These are phyloP conservation scores for Apteryx owenii DNA, from an alignment of 2,113 vertebrate species.

Conservation along the genomic window DNA sequence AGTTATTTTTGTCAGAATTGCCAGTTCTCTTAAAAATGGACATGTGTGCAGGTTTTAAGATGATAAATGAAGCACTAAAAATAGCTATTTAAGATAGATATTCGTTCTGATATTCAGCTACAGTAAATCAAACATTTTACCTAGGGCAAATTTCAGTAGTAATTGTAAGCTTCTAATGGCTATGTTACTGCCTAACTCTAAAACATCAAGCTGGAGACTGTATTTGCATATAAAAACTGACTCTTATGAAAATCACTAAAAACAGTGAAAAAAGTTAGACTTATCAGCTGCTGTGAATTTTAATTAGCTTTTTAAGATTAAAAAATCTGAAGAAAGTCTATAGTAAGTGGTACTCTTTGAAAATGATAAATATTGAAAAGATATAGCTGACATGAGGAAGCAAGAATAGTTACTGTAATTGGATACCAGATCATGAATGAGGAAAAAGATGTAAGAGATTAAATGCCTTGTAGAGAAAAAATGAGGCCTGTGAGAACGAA, in stretches of 20 bases:
- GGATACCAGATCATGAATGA: slow-evolving; percentile 54
- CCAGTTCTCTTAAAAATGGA: slow-evolving; percentile 10
- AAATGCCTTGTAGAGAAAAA: slow-evolving; percentile 41
- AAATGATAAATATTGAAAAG: slow-evolving; percentile 67
- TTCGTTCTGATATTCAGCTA: slow-evolving; percentile 40
- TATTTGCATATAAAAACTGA: slow-evolving; percentile 42
- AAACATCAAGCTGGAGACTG: slow-evolving; percentile 46
- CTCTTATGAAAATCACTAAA: slow-evolving; percentile 36
- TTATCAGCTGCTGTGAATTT: slow-evolving; percentile 50
- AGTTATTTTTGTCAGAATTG: slow-evolving; percentile 5
- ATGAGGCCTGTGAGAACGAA: slow-evolving; percentile 11
- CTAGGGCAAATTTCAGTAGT: slow-evolving; percentile 34
- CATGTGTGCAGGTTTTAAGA: neutral
- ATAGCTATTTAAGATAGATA: slow-evolving; percentile 33
- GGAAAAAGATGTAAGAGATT: slow-evolving; percentile 59
- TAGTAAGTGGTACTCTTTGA: neutral
- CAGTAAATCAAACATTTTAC: slow-evolving; percentile 52
- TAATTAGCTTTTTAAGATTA: slow-evolving; percentile 55
- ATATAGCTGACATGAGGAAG: slow-evolving; percentile 42
- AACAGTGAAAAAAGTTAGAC: neutral
- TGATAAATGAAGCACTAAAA: slow-evolving; percentile 43
- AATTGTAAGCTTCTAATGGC: slow-evolving; percentile 44
- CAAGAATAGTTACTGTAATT: slow-evolving; percentile 67
- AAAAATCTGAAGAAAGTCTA: slow-evolving; percentile 22
- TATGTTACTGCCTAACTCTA: neutral